These are phyloP conservation scores for Melanostoma scalare DNA, from an alignment of 2,888 invertebrate genomes.

Conservation along the genomic window DNA sequence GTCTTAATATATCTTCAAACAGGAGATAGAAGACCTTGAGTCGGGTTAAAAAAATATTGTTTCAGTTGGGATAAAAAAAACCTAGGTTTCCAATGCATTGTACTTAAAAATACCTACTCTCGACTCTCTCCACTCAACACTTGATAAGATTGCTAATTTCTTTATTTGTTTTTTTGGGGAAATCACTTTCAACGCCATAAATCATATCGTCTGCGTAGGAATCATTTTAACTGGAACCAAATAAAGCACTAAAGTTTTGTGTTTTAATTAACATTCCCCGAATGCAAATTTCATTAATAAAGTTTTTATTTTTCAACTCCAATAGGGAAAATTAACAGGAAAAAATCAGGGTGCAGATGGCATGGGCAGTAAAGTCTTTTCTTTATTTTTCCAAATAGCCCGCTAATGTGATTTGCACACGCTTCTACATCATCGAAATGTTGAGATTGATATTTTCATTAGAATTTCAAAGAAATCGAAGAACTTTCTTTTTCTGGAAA, in stretches of 20 bases:
- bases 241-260: slow-evolving; percentile 43
- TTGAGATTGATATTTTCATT: slow-evolving; percentile 64
- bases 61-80: not conserved
- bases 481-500: slow-evolving; percentile 2
- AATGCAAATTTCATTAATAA: slow-evolving; percentile 25
- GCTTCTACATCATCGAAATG: slow-evolving; percentile 46
- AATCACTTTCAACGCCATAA: slow-evolving; percentile 33
- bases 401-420: slow-evolving; percentile 48
- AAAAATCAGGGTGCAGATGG: slow-evolving; percentile 59
- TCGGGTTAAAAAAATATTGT: slow-evolving; percentile 15
- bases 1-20: not conserved
- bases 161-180: slow-evolving; percentile 10
- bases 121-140: slow-evolving; percentile 13
- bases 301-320: not conserved
- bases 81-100: not conserved
- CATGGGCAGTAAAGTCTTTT: slow-evolving; percentile 38
- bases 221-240: slow-evolving; percentile 44
- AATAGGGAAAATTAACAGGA: not conserved
- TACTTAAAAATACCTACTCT: not conserved
- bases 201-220: slow-evolving; percentile 47
- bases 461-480: slow-evolving; percentile 42
- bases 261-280: slow-evolving; percentile 66
- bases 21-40: not conserved
- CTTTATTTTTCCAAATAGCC: no score
- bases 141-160: slow-evolving; percentile 26